Percentiles rank a stretch among this genome's conserved stretches.
These are phyloP conservation scores for Latheticus oryzae DNA, from an alignment of 2,888 invertebrate genomes.

Conservation along the genomic window DNA sequence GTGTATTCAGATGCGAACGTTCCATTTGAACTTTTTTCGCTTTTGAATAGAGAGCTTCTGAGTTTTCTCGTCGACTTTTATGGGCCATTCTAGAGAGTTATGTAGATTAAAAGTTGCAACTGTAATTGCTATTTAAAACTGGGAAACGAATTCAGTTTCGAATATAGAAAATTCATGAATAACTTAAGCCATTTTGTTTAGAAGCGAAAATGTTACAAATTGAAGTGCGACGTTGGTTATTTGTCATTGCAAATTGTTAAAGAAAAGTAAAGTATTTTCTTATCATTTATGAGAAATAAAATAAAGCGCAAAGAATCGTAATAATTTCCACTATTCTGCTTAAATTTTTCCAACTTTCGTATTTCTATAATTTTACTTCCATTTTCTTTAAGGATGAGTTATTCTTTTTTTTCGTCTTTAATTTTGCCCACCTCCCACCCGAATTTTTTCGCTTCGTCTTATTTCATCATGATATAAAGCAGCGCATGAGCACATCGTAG, in stretches of 20 bases:
- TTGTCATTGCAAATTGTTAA: no score
- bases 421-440: conserved; percentile 1
- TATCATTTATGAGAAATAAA: no score
- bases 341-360: conserved; percentile 5
- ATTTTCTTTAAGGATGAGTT: conserved; percentile 2
- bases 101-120: conserved; percentile 63
- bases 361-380: no score
- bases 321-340: conserved; percentile 6
- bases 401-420: conserved; percentile 5
- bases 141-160: conserved; percentile 55
- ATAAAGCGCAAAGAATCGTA: conserved; percentile 12
- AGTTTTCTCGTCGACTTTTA: conserved; percentile 62
- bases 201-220: conserved; percentile 5
- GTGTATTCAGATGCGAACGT: conserved; percentile 43
- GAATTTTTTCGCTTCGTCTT: conserved; percentile 47
- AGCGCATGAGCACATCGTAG: conserved; percentile 63
- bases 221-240: no score
- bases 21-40: conserved; percentile 53
- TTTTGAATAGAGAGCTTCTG: conserved; percentile 60
- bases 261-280: no score
- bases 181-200: conserved; percentile 49
- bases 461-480: conserved; percentile 52
- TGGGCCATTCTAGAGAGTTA: conserved; percentile 58
- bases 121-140: conserved; percentile 62
- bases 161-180: conserved; percentile 56